Evolutionary conservation across 2,113 vertebrate genomes (phyloP), one percentile per base, ranked within the genome.

Genomic region (Ophthalmolycus amberensis): DNA sequence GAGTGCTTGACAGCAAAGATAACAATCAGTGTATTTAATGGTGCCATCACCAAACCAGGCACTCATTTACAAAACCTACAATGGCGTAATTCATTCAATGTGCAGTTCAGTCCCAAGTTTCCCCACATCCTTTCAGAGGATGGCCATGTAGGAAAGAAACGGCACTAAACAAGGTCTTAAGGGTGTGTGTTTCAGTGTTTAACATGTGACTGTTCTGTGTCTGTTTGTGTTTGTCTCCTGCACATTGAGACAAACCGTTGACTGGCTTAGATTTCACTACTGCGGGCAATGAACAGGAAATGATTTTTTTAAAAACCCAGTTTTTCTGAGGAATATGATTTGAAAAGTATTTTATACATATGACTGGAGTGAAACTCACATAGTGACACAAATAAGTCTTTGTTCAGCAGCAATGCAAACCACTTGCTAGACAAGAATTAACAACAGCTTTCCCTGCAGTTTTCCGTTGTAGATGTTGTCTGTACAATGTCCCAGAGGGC

Each of bases 51-150:
- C 78, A 77, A 79, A 79, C 80, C 34, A 77, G 78, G 67, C 80
- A 86, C 85, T 86, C 76, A 86, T 90, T 91, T 82, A 88, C 73
- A 34, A 22, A 10, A 50, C 12, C n/a, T 25, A 91, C 90, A 92
- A 91, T 86, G 80, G 75, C 5, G 63, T 63, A 38, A 87, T 91
- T 91, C 91, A 91, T 89, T 54, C 59, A 46, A 52, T 34, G 50
- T 54, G 48, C 64, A 62, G 48, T 75, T 74, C 62, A 34, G 42
- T 64, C 34, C 66, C 9, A 22, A 59, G 40, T 79, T 59, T 56
- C 78, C 83, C 75, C 50, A 65, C 72, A 66, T 81, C 75, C 68
- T 89, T 79, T 79, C 42, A 83, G 64, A 76, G 32, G 38, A 42
- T 75, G 69, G 68, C 40, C 60, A 63, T 22, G 25, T 16, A 75